Evolutionary conservation across 2,113 vertebrate species (phyloP).

Genomic region (Austrofundulus limnaeus): DNA sequence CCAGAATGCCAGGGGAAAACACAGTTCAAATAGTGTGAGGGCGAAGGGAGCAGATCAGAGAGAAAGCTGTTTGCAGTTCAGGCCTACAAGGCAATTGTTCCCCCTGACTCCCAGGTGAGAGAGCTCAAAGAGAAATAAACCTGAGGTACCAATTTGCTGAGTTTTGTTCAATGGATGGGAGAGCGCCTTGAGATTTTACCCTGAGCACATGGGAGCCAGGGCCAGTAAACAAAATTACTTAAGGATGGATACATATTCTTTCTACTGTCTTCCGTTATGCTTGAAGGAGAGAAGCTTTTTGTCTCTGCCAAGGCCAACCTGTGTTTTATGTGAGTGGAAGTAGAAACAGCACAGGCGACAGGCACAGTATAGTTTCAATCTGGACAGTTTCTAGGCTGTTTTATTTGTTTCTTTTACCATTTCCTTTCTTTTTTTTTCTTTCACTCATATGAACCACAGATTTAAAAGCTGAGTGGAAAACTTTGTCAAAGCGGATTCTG

Average conservation of each 20-base stretch:
- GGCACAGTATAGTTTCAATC: conserved; percentile 46
- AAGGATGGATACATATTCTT: conserved; percentile 71
- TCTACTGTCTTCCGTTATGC: conserved; percentile 59
- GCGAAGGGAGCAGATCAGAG: conserved; percentile 82
- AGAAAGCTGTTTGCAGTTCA: conserved; percentile 78
- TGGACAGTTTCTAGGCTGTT: conserved; percentile 42
- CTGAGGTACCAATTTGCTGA: conserved; percentile 87
- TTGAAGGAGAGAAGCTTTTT: conserved; percentile 73
- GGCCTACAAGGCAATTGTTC: conserved; percentile 84
- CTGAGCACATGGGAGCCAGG: conserved; percentile 54
- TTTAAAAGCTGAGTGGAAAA: conserved; percentile 46
- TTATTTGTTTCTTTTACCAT: conserved; percentile 48
- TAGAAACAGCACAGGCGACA: conserved; percentile 43
- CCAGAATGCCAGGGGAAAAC: conserved; percentile 84
- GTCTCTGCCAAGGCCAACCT: conserved; percentile 56
- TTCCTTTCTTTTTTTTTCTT: conserved; percentile 10
- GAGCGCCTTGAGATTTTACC: conserved; percentile 68
- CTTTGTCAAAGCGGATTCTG: conserved; percentile 60
- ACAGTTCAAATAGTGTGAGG: conserved; percentile 83
- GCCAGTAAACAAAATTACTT: conserved; percentile 77
- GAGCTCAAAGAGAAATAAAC: conserved; percentile 81
- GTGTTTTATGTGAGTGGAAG: conserved; percentile 56
- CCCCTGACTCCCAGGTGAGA: conserved; percentile 81
- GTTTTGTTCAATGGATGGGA: conserved; percentile 83
- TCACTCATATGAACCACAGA: conserved; percentile 16